Conservation (phyloP, 2,888 invertebrate genomes). For the Drosophila rellima region DNA sequence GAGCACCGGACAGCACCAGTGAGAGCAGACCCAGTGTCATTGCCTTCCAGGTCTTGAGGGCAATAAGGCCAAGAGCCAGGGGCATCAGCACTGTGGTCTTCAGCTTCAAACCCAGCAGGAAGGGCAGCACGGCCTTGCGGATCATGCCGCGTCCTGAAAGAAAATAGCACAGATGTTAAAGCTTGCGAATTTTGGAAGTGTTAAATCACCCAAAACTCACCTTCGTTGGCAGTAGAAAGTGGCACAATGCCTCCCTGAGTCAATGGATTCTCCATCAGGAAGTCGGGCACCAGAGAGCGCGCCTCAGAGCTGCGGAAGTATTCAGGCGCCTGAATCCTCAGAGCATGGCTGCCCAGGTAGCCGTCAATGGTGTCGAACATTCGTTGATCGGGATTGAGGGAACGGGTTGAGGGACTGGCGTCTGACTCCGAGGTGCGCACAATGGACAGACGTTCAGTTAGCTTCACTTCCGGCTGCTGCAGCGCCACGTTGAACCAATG, state of each 20-base stretch:
- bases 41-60: conserved; percentile 96
- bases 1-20: conserved; percentile 93
- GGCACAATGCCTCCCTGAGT: conserved; percentile 91
- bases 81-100: conserved; percentile 94
- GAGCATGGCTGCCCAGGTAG: conserved; percentile 91
- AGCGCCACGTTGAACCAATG: conserved; percentile 90
- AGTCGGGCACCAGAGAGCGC: conserved; percentile 82
- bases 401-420: conserved; percentile 43
- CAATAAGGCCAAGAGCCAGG: conserved; percentile 92
- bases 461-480: conserved; percentile 89
- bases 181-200: background rate
- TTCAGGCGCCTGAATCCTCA: conserved; percentile 91
- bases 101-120: conserved; percentile 94
- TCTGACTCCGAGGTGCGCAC: conserved; percentile 87
- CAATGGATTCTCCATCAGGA: conserved; percentile 85
- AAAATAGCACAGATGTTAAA: background rate
- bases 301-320: conserved; percentile 86
- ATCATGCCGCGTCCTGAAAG: conserved; percentile 91
- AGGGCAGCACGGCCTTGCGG: conserved; percentile 94
- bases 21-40: conserved; percentile 94
- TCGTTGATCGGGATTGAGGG: conserved; percentile 84
- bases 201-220: conserved; percentile 62
- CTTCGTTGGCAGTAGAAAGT: conserved; percentile 87
- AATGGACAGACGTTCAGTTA: conserved; percentile 92
- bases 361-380: conserved; percentile 91